Conservation (phyloP, 2,113 vertebrate species). For the Pseudolaguvia tuberculata region DNA sequence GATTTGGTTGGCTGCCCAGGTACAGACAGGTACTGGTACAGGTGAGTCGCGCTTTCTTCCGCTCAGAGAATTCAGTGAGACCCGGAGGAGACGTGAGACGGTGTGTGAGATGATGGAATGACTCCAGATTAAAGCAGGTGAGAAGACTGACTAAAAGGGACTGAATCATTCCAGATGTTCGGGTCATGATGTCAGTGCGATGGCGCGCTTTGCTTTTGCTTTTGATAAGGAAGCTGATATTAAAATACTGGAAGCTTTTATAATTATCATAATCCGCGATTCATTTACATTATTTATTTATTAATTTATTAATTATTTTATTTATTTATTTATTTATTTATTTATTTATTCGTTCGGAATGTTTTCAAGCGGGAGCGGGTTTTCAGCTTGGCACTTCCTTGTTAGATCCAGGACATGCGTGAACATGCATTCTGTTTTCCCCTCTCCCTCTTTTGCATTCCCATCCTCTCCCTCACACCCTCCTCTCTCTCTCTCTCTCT, state of each 20-base stretch:
- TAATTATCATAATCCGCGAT: too few relatives aligned
- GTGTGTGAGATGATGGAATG: background rate
- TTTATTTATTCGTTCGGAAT: background rate
- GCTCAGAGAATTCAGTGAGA: too few relatives aligned
- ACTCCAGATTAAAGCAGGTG: constrained; percentile 12
- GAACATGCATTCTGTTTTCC: constrained; percentile 44
- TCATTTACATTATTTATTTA: background rate
- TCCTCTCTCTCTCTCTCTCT: background rate
- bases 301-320: background rate
- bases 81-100: too few relatives aligned
- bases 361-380: background rate
- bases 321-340: background rate
- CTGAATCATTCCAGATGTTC: background rate
- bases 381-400: constrained; percentile 17
- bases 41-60: too few relatives aligned
- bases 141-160: background rate
- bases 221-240: background rate
- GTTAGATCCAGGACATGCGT: constrained; percentile 15
- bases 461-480: background rate
- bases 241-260: background rate
- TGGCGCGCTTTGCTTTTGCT: background rate
- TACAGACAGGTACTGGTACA: too few relatives aligned
- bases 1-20: background rate
- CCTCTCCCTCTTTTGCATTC: background rate
- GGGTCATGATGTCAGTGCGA: background rate